Evolutionary conservation across 2,888 invertebrate genomes (phyloP).

Genomic region (Synanthedon andrenaeformis): DNA sequence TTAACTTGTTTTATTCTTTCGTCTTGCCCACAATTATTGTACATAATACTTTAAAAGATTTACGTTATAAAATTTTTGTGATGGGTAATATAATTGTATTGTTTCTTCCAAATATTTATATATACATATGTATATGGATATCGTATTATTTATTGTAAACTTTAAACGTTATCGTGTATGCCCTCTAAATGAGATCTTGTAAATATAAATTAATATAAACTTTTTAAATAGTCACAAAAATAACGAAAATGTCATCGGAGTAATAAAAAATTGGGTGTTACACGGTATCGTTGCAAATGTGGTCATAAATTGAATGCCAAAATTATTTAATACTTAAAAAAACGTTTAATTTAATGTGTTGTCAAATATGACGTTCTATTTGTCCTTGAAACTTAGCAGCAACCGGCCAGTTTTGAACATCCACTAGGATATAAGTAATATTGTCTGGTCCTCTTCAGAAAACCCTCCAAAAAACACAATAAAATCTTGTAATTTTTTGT

Average conservation of each 20-base stretch:
- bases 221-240: too few relatives aligned
- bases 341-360: conserved; percentile 32
- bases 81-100: conserved; percentile 52
- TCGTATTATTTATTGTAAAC: conserved; percentile 24
- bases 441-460: conserved; percentile 55
- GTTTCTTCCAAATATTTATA: conserved; percentile 22
- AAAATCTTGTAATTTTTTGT: conserved; percentile 50
- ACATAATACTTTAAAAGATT: conserved; percentile 49
- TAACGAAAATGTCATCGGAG: conserved; percentile 26
- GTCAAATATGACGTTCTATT: conserved; percentile 27
- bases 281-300: conserved; percentile 17
- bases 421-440: conserved; percentile 58
- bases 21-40: conserved; percentile 66
- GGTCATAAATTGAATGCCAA: conserved; percentile 41
- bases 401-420: conserved; percentile 64
- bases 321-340: conserved; percentile 18
- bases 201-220: conserved; percentile 29
- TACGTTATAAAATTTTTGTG: conserved; percentile 56
- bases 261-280: conserved; percentile 42
- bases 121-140: conserved; percentile 16
- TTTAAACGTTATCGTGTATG: conserved; percentile 29
- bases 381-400: conserved; percentile 46
- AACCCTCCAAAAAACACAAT: conserved; percentile 59
- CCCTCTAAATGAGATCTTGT: conserved; percentile 26
- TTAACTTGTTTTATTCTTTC: conserved; percentile 36